Evolutionary conservation across 2,113 vertebrate genomes (phyloP).

Genomic region (Neolamprologus sp.): DNA sequence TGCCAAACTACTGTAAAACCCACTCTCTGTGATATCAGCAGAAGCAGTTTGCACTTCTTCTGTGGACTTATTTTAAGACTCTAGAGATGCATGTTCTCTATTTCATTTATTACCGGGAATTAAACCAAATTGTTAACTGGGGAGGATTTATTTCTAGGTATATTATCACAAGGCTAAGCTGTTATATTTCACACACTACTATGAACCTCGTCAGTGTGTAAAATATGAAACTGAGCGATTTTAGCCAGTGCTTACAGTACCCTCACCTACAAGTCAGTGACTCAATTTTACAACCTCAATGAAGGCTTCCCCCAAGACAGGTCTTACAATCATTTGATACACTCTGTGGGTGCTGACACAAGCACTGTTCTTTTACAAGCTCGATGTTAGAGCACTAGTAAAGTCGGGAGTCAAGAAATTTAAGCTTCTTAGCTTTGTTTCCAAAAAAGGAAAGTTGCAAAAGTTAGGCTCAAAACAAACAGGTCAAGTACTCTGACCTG

Average conservation of each 20-base stretch:
- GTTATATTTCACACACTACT: background rate
- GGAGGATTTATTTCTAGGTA: background rate
- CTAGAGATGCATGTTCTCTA: background rate
- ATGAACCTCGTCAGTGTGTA: slow-evolving; percentile 6
- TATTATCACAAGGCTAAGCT: background rate
- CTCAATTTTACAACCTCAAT: background rate
- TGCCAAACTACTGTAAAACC: background rate
- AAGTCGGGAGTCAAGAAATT: background rate
- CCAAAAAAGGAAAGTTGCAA: slow-evolving; percentile 38
- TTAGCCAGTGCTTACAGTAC: background rate
- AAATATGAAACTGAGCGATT: slow-evolving; percentile 7
- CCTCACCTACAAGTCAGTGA: background rate
- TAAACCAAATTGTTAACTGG: background rate
- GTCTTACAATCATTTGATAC: slow-evolving; percentile 3
- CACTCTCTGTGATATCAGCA: background rate
- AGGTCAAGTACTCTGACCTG: slow-evolving; percentile 54
- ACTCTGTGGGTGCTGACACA: slow-evolving; percentile 5
- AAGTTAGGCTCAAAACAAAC: slow-evolving; percentile 41
- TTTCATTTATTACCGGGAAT: background rate
- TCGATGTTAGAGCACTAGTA: background rate
- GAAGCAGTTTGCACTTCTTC: background rate
- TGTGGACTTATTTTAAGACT: background rate
- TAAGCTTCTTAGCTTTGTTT: slow-evolving; percentile 31
- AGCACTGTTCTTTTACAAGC: slow-evolving; percentile 32
- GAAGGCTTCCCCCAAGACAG: background rate